These are phyloP conservation scores for Listrodromus nycthemerus DNA, from an alignment of 2,888 invertebrate genomes.

Conservation along the genomic window DNA sequence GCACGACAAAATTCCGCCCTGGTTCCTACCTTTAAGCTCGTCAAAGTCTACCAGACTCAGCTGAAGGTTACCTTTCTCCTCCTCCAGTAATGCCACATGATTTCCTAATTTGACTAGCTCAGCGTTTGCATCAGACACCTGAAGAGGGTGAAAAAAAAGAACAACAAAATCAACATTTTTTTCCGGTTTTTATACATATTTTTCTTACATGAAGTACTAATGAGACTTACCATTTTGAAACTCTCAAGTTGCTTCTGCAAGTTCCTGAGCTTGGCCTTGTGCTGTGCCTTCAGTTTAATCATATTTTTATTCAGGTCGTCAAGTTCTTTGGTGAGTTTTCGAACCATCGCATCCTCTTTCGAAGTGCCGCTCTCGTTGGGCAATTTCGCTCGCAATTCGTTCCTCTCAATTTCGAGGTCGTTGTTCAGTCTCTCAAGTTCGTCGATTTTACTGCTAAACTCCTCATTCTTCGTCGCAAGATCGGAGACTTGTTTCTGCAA, in stretches of 20 bases:
- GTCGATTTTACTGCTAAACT: conserved; percentile 75
- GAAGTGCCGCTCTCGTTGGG: conserved; percentile 70
- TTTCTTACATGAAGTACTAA: conserved; percentile 2
- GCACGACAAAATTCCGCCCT: conserved; percentile 77
- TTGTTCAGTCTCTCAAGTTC: conserved; percentile 77
- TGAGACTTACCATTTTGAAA: conserved; percentile 81
- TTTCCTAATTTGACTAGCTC: conserved; percentile 90
- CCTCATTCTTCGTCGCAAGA: conserved; percentile 76
- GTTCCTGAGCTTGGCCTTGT: conserved; percentile 90
- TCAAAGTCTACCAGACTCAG: conserved; percentile 93
- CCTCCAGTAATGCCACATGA: conserved; percentile 93
- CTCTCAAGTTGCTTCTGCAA: conserved; percentile 88
- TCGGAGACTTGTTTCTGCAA: conserved; percentile 76
- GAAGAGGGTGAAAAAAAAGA: conserved; percentile 83
- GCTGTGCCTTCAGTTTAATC: conserved; percentile 90
- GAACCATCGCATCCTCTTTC: conserved; percentile 81
- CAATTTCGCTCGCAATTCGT: conserved; percentile 70
- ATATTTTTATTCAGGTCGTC: conserved; percentile 91
- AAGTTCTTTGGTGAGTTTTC: conserved; percentile 89
- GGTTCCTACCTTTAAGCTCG: conserved; percentile 88
- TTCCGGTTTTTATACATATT: not conserved
- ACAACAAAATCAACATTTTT: conserved; percentile 17
- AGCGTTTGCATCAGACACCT: conserved; percentile 89
- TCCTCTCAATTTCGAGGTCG: conserved; percentile 76
- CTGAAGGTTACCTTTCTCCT: conserved; percentile 96